Evolutionary conservation across 2,797 vertebrate species (phyloP).

Genomic region (Acanthurus lineatus): DNA sequence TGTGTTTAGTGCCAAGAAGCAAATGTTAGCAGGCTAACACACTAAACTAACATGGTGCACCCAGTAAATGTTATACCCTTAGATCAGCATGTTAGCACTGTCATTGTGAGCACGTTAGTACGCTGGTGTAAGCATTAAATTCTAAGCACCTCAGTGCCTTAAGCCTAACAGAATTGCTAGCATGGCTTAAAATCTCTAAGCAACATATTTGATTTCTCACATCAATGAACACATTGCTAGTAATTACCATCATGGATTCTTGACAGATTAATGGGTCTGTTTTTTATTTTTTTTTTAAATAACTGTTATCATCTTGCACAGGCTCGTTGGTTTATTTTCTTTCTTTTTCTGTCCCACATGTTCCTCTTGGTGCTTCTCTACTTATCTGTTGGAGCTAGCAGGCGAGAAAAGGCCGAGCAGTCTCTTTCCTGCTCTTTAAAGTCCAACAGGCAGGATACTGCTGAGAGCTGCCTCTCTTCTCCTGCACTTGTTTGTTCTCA

Average conservation of each 20-base stretch:
- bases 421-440: slow-evolving; percentile 74
- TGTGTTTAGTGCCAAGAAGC: too few species aligned
- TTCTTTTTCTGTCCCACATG: slow-evolving; percentile 39
- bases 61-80: too few species aligned
- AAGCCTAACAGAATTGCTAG: neutral
- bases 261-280: slow-evolving; percentile 35
- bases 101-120: neutral
- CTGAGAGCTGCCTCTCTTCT: slow-evolving; percentile 75
- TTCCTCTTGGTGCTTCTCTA: slow-evolving; percentile 49
- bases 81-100: too few species aligned
- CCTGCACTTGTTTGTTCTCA: slow-evolving; percentile 69
- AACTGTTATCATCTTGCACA: slow-evolving; percentile 56
- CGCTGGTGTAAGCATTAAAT: neutral
- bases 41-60: neutral
- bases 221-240: slow-evolving; percentile 25
- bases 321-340: slow-evolving; percentile 49
- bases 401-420: slow-evolving; percentile 60
- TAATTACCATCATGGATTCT: slow-evolving; percentile 39
- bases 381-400: slow-evolving; percentile 72
- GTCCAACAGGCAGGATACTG: slow-evolving; percentile 67
- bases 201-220: slow-evolving; percentile 37
- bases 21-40: too few species aligned
- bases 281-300: slow-evolving; percentile 10
- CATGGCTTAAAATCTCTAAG: slow-evolving; percentile 8
- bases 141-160: too few species aligned